Evolutionary conservation across 2,888 invertebrate genomes (phyloP).

Genomic region (Cephus rjabovi): DNA sequence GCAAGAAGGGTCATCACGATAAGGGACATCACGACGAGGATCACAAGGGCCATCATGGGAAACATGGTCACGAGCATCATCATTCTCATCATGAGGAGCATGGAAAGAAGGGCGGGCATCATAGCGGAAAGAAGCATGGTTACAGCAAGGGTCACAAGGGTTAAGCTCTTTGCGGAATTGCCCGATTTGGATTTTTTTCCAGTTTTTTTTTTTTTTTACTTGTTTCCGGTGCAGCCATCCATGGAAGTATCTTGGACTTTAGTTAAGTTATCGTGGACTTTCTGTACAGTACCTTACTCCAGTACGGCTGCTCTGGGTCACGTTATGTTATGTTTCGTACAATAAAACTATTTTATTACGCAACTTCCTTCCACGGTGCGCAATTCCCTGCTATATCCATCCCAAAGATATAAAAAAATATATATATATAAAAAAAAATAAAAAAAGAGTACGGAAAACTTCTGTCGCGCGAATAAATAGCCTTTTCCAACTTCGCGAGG

Average conservation of each 20-base stretch:
- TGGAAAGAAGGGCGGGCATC: constrained; percentile 73
- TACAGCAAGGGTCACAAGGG: constrained; percentile 34
- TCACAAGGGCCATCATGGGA: constrained; percentile 74
- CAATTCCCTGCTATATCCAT: background rate
- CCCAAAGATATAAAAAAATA: background rate
- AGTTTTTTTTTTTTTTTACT: constrained; percentile 1
- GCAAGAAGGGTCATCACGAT: constrained; percentile 75
- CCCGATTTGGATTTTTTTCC: constrained; percentile 5
- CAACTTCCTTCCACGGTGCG: background rate
- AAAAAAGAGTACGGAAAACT: background rate
- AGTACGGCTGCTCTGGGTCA: background rate
- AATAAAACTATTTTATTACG: background rate
- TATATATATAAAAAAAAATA: no score
- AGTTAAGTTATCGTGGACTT: no score
- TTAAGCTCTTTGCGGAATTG: constrained; percentile 19
- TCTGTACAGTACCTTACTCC: background rate
- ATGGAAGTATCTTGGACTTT: background rate
- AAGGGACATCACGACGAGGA: constrained; percentile 76
- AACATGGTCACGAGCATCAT: constrained; percentile 74
- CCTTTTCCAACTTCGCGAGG: background rate
- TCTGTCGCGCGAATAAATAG: background rate
- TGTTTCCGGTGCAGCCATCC: background rate
- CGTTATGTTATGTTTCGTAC: background rate
- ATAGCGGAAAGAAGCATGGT: constrained; percentile 68
- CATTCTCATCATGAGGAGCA: constrained; percentile 68